These are phyloP conservation scores for Arbacia lixula DNA, from an alignment of 53 echinoderm and acorn worm species.

Conservation along the genomic window DNA sequence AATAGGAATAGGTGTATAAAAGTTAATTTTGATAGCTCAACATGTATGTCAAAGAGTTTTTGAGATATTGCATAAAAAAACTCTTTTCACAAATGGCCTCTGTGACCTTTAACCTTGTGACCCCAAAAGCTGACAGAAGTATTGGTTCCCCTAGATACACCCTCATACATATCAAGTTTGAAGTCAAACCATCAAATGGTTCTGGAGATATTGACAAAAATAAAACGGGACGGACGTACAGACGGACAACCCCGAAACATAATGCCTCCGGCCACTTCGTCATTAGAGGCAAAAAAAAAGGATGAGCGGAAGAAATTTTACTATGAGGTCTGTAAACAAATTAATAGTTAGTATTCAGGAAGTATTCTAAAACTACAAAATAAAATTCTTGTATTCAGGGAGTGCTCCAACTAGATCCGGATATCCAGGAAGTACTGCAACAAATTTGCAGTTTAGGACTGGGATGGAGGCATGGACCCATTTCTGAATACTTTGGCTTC, in stretches of 20 bases:
- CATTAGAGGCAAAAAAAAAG: not conserved
- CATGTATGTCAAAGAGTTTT: not conserved
- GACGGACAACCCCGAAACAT: too few species aligned
- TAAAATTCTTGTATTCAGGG: slow-evolving; percentile 19
- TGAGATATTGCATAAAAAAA: not conserved
- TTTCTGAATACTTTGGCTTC: slow-evolving; percentile 34
- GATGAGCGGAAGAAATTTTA: slow-evolving; percentile 6
- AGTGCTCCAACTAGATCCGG: too few species aligned
- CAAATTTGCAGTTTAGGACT: slow-evolving; percentile 19
- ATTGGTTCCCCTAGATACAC: too few species aligned
- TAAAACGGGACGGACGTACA: too few species aligned
- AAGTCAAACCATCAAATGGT: too few species aligned
- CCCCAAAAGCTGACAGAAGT: too few species aligned
- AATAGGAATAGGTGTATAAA: not conserved
- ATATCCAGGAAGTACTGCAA: slow-evolving; percentile 1
- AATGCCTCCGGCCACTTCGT: too few species aligned
- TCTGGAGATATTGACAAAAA: too few species aligned
- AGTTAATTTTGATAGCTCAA: slow-evolving; percentile 5
- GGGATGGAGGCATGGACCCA: slow-evolving; percentile 21
- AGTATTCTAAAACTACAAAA: slow-evolving; percentile 29
- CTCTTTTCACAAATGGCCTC: not conserved
- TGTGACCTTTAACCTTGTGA: too few species aligned
- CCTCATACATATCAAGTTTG: too few species aligned
- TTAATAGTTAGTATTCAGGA: slow-evolving; percentile 17
- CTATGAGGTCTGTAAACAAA: not conserved